Base-by-base conservation (phyloP, 2,888 invertebrate genomes). In the Hydroisotoma schaefferi region DNA sequence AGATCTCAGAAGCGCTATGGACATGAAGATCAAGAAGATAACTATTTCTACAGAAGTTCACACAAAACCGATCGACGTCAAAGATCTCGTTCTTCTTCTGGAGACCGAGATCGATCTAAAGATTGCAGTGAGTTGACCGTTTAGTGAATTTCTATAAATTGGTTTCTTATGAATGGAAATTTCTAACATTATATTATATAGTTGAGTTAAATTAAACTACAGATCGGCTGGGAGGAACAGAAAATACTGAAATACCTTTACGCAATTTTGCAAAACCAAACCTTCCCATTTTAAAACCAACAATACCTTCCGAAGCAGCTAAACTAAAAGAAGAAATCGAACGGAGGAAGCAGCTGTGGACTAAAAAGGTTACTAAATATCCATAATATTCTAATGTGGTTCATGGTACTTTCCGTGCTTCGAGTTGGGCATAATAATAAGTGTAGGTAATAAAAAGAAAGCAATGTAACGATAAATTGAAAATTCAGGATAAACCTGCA, bases 271-370 rank as follows among this genome's bases (percentile, higher is more conserved):
- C n/a, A n/a, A n/a, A n/a, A n/a, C n/a, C n/a, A n/a, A n/a, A n/a
- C n/a, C n/a, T n/a, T n/a, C n/a, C n/a, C n/a, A n/a, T n/a, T n/a
- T n/a, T n/a, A n/a, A n/a, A n/a, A 18, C 47, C 43, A 3, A n/a
- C 37, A 43, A 60, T 57, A 37, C 63, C 63, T 33, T 25, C 43
- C 2, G 46, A 86, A 75, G 84, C 88, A 40, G 84, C 86, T 64
- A 88, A 89, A 74, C 89, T 93, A 75, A 85, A 90, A 6, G 88
- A 93, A 72, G 91, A 90, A 78, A 86, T 94, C 66, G 90, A 94
- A 75, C 93, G 94, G 76, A 83, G 94, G 54, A 94, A 94, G 78
- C 80, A 94, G 54, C 79, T 97, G 22, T 97, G 97, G 94, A 85
- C 88, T 2, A 86, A 87, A 73, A 90, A 89, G 78, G 85, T 80